These are phyloP conservation scores for Parnassius mnemosyne DNA, from an alignment of 2,888 invertebrate genomes.

Conservation along the genomic window DNA sequence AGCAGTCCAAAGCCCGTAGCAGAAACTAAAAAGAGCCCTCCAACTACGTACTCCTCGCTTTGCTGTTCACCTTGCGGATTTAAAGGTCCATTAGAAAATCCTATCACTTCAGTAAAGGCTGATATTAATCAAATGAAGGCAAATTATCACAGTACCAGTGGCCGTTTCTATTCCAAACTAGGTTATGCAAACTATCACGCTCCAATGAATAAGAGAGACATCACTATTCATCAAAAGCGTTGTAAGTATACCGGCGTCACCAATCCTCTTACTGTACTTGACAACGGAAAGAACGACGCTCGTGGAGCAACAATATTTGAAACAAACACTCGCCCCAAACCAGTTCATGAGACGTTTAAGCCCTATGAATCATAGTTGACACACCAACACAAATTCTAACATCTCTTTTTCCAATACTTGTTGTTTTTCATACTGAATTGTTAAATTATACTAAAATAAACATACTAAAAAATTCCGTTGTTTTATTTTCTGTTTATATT, in stretches of 20 bases:
- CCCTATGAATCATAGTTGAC: background rate
- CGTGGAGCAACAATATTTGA: background rate
- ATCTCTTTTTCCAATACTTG: background rate
- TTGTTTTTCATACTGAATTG: too few relatives aligned
- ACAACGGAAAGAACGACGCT: slow-evolving; percentile 8
- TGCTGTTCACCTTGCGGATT: slow-evolving; percentile 14
- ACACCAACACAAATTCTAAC: background rate
- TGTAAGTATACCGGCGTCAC: slow-evolving; percentile 21
- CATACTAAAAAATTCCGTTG: background rate
- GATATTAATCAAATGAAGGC: slow-evolving; percentile 1
- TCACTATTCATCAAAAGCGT: slow-evolving; percentile 7
- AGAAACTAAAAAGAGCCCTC: background rate
- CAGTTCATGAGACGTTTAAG: background rate
- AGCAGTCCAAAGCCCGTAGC: slow-evolving; percentile 5
- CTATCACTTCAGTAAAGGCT: background rate
- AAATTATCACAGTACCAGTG: background rate
- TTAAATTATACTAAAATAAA: background rate
- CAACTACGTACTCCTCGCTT: slow-evolving; percentile 19
- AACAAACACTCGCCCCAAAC: background rate
- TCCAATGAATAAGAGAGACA: background rate
- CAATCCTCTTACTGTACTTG: slow-evolving; percentile 12
- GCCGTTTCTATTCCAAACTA: background rate
- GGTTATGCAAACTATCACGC: background rate
- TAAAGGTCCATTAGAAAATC: slow-evolving; percentile 1
- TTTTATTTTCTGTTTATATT: background rate